Percentiles rank a stretch among this genome's conserved stretches.
These are phyloP conservation scores for Oryzias curvinotus DNA, from an alignment of 2,113 vertebrate species.

Conservation along the genomic window DNA sequence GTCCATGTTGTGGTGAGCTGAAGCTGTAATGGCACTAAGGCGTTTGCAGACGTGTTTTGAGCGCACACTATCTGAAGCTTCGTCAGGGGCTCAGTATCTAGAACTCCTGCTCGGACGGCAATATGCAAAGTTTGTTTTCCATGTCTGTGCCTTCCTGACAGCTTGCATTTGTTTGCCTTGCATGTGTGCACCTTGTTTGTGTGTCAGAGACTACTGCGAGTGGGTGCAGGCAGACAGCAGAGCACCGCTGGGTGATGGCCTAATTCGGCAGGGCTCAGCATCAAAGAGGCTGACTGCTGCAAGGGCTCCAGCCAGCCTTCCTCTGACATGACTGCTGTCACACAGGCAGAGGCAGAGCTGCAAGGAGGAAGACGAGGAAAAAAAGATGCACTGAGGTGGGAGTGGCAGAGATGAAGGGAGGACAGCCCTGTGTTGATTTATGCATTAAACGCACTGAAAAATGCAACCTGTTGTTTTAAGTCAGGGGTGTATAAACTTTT, in stretches of 20 bases:
- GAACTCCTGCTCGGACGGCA: constrained; percentile 12
- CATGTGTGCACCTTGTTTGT: constrained; percentile 25
- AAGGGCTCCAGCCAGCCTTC: constrained; percentile 62
- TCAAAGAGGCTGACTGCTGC: constrained; percentile 73
- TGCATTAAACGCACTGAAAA: constrained; percentile 13
- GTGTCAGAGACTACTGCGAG: constrained; percentile 33
- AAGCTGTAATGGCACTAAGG: constrained; percentile 1
- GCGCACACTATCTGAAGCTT: constrained; percentile 1
- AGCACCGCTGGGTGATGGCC: constrained; percentile 71
- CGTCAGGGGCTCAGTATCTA: constrained; percentile 3
- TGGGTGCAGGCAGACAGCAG: constrained; percentile 50
- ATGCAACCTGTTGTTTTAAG: not conserved
- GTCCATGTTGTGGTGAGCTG: constrained; percentile 7
- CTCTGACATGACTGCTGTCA: constrained; percentile 66
- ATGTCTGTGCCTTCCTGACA: constrained; percentile 29
- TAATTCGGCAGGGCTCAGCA: constrained; percentile 75
- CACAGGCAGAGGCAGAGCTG: constrained; percentile 11
- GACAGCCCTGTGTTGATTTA: constrained; percentile 27
- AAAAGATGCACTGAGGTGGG: constrained; percentile 26
- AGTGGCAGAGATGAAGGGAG: constrained; percentile 4
- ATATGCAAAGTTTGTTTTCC: constrained; percentile 19
- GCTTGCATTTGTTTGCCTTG: constrained; percentile 55
- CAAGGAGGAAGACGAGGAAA: constrained; percentile 3
- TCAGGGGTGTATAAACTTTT: not conserved
- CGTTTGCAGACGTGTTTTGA: constrained; percentile 25